Percentiles rank a stretch among this genome's conserved stretches.
phyloP scores from a whole-genome alignment of 2,797 vertebrate genomes.

The Hyperoplus lanceolatus region DNA sequence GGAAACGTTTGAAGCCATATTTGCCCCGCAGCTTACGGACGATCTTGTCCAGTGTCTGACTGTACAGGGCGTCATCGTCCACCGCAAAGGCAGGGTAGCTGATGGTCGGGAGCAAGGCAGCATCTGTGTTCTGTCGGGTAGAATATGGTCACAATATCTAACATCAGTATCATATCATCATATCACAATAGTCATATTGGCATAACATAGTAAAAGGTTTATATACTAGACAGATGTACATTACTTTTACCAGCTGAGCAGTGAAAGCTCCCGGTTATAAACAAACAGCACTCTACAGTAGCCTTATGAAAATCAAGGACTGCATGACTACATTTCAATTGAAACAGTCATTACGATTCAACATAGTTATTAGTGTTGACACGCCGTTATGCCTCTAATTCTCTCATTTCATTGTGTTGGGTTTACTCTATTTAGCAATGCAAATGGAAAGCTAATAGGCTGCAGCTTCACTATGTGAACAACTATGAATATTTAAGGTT shows the following conservation, averaged over 20 bases:
- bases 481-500: conserved; percentile 49
- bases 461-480: conserved; percentile 31
- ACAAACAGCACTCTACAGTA: background rate
- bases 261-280: background rate
- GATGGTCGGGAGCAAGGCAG: conserved; percentile 95
- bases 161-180: no score
- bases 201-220: background rate
- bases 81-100: conserved; percentile 98
- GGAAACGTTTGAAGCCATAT: conserved; percentile 95
- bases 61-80: conserved; percentile 94
- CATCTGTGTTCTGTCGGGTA: conserved; percentile 92
- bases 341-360: conserved; percentile 22
- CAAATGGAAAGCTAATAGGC: conserved; percentile 34
- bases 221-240: background rate
- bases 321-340: conserved; percentile 25
- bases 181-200: no score
- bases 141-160: background rate
- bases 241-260: background rate
- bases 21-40: conserved; percentile 94
- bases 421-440: conserved; percentile 46
- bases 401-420: conserved; percentile 35
- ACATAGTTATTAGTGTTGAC: conserved; percentile 28
- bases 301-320: conserved; percentile 7
- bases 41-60: conserved; percentile 95
- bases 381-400: conserved; percentile 37